Conservation (phyloP, 2,888 invertebrate species). For the Slavum lentiscoides region DNA sequence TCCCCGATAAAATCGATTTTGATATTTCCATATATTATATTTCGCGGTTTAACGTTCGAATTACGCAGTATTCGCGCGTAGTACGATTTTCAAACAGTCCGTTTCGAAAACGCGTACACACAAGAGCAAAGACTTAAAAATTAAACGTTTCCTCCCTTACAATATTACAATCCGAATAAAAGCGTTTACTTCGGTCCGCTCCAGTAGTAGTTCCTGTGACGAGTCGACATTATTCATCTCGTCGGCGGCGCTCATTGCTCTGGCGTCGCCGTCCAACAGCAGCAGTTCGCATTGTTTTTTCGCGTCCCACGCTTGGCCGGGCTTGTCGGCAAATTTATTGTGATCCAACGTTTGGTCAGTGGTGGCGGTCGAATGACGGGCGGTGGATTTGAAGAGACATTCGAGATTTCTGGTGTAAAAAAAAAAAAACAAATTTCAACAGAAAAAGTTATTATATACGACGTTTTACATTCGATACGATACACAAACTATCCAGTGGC, state of each 20-base stretch:
- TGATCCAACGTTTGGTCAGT: conserved; percentile 64
- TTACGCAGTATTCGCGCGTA: no score
- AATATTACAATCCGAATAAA: not conserved
- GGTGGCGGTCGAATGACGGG: not conserved
- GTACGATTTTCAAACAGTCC: no score
- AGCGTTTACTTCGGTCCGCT: conserved; percentile 55
- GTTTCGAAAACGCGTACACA: no score
- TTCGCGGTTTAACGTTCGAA: no score
- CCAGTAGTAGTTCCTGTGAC: not conserved
- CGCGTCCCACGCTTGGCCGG: conserved; percentile 73
- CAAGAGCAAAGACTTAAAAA: no score
- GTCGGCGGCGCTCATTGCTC: conserved; percentile 59
- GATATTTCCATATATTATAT: no score
- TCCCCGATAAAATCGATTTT: no score
- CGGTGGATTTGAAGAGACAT: conserved; percentile 28
- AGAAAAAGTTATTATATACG: not conserved
- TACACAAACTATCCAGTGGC: no score
- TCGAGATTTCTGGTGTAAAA: conserved; percentile 16
- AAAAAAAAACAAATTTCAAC: not conserved
- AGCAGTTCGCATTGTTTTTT: conserved; percentile 76
- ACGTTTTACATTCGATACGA: no score
- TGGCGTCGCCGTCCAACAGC: conserved; percentile 71
- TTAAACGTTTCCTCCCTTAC: not conserved
- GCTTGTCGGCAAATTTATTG: conserved; percentile 67
- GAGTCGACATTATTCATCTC: conserved; percentile 29